A percentile compares a stretch with the other conserved stretches of the same genome.
Evolutionary conservation across 2,113 vertebrate genomes (phyloP).

Genomic region (Rhadina sibilatrix): DNA sequence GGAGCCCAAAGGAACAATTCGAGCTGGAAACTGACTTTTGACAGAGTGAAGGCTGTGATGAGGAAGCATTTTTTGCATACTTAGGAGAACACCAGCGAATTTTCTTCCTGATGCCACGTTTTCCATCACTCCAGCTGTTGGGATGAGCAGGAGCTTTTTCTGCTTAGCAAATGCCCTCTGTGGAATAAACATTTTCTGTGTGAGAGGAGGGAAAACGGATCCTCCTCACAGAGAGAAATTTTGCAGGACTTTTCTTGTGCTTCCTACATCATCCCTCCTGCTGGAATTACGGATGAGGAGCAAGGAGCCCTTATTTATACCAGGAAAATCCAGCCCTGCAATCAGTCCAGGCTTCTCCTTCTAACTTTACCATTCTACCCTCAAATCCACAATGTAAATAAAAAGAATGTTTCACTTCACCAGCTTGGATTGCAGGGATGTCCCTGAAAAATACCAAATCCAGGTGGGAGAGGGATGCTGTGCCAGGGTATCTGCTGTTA

Average conservation of each 20-base stretch:
- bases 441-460: not conserved
- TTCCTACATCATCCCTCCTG: not conserved
- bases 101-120: not conserved
- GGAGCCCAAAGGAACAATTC: not conserved
- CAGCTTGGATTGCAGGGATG: accelerated
- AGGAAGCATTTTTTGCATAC: not conserved
- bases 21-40: not conserved
- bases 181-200: not conserved
- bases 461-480: not conserved
- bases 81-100: not conserved
- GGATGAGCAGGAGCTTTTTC: not conserved
- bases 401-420: not conserved
- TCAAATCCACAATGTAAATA: not conserved
- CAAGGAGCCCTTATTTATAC: not conserved
- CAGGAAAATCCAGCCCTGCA: not conserved
- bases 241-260: not conserved
- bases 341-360: not conserved
- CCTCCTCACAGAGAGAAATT: not conserved
- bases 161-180: not conserved
- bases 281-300: not conserved
- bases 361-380: not conserved
- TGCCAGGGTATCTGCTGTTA: not conserved
- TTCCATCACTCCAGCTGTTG: not conserved
- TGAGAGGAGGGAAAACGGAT: not conserved
- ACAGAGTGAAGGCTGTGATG: not conserved